Conservation (phyloP, 35 echinoderm and acorn worm species). For the Diadema setosum region DNA sequence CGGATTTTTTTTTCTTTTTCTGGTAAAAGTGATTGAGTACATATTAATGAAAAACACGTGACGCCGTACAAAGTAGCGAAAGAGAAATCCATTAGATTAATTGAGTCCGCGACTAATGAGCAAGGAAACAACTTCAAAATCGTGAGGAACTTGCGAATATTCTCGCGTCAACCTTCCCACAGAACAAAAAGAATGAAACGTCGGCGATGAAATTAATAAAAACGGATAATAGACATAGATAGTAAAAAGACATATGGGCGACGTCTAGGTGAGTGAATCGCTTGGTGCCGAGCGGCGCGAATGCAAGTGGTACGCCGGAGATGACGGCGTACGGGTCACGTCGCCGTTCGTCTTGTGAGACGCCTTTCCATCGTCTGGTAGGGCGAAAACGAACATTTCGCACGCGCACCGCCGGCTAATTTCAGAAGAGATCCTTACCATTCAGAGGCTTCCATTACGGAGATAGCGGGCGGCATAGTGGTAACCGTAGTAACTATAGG, state of each 20-base stretch:
- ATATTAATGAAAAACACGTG: too few species aligned
- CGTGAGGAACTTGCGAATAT: background rate
- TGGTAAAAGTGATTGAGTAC: too few species aligned
- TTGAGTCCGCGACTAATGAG: background rate
- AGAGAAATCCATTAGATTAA: background rate
- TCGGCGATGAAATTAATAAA: background rate
- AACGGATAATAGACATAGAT: background rate
- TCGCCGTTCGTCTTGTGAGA: background rate
- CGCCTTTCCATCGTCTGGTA: too few species aligned
- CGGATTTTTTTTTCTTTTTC: too few species aligned
- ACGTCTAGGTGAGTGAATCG: background rate
- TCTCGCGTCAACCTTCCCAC: background rate
- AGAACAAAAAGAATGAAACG: background rate
- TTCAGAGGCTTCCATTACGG: too few species aligned
- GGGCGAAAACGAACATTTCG: too few species aligned
- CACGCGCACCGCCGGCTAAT: too few species aligned
- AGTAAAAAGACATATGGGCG: background rate
- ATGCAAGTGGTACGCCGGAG: background rate
- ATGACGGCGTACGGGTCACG: background rate
- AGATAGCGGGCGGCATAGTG: too few species aligned
- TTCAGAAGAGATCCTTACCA: too few species aligned
- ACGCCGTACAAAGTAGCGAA: background rate
- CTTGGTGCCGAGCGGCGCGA: background rate
- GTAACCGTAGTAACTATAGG: too few species aligned
- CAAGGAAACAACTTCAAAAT: background rate